Evolutionary conservation across 2,113 vertebrate genomes (phyloP), one percentile per base, ranked within the genome.

Genomic region (Ailuropoda melanoleuca): DNA sequence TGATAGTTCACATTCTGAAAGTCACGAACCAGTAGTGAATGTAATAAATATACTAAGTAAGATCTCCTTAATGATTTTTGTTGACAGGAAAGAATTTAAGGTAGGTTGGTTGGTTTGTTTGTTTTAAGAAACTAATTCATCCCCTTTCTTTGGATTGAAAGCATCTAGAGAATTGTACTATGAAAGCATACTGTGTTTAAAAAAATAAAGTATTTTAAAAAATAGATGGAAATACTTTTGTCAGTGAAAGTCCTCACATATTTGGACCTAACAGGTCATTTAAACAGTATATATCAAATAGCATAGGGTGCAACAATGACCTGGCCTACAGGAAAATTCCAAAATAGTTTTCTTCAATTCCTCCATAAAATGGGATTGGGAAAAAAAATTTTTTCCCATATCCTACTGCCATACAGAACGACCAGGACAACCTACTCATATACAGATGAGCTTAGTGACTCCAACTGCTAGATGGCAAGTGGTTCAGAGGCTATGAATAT

Each of bases 1-100:
- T 75, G 29, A 58, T 70, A 80, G 14, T 91, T 97, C 13, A 91
- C 5, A 58, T 92, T 94, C 24, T 93, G n/a, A 96, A 93, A 87
- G 55, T 64, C 37, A 86, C 74, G 96, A 90, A 88, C 23, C 31
- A 34, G 23, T 23, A 83, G n/a, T 48, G 14, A 90, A 87, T 62
- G 26, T 43, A 60, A 86, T 21, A 72, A 68, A 66, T 74, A 78
- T 60, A 90, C 72, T 77, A 66, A 90, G n/a, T 55, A 29, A 78
- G 62, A 64, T 55, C 68, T 64, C 17, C 21, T 95, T 84, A 37
- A 18, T 94, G 26, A 78, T 62, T 75, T 92, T 80, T 74, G 96
- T 46, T 92, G 3, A 77, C 1, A 85, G 24, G 8, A 70, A 58
- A 19, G 3, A 37, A 88, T 58, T 68, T 92, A 68, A 53, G 43